These are phyloP conservation scores for Paedocypris micromegethes DNA, from an alignment of 2,797 vertebrate species.

Conservation along the genomic window DNA sequence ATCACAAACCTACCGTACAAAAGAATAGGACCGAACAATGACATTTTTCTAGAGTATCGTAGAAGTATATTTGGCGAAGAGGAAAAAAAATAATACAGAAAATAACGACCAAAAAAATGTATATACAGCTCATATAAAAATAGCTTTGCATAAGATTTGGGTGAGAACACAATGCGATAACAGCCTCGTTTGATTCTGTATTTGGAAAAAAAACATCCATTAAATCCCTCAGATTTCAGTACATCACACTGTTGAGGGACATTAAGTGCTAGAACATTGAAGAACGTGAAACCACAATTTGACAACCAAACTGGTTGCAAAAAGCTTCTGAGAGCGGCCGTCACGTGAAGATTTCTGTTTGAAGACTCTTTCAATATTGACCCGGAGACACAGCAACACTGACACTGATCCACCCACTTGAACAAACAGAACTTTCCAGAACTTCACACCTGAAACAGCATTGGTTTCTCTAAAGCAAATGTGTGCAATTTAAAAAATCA, in stretches of 20 bases:
- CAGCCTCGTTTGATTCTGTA: conserved; percentile 33
- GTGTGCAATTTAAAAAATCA: conserved; percentile 9
- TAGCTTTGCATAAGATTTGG: conserved; percentile 51
- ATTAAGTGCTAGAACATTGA: conserved; percentile 42
- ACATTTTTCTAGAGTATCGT: conserved; percentile 66
- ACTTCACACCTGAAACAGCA: conserved; percentile 7
- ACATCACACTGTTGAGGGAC: conserved; percentile 23
- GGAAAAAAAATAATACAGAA: conserved; percentile 52
- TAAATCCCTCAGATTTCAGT: background rate
- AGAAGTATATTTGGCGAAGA: conserved; percentile 65
- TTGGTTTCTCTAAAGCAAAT: conserved; percentile 6
- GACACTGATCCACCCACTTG: conserved; percentile 25
- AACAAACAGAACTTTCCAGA: conserved; percentile 7
- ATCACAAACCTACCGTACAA: conserved; percentile 59
- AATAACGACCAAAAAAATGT: conserved; percentile 44
- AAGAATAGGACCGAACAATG: conserved; percentile 56
- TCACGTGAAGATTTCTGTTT: conserved; percentile 5
- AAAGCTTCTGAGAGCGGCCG: background rate
- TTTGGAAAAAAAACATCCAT: conserved; percentile 7
- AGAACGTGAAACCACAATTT: conserved; percentile 5
- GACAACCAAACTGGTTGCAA: background rate
- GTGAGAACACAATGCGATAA: conserved; percentile 43
- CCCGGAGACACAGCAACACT: conserved; percentile 26
- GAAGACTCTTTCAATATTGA: conserved; percentile 11
- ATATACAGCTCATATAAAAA: conserved; percentile 64